Evolutionary conservation across 2,888 invertebrate genomes (phyloP), one percentile per base, ranked within the genome.

Genomic region (Aricia artaxerxes): DNA sequence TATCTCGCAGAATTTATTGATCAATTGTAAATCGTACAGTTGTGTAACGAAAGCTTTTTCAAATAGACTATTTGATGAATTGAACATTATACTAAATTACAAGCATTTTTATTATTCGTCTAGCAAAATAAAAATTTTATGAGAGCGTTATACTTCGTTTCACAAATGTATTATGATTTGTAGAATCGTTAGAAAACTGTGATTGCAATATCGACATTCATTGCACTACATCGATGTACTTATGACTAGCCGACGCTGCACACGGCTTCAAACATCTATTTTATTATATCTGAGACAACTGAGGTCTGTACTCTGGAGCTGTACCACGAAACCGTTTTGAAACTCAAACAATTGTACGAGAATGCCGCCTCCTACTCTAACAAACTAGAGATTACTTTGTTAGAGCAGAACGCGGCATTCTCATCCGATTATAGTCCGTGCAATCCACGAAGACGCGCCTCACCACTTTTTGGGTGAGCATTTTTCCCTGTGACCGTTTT

Each of bases 191-290:
- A 35, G 35, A 13, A 7, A 35, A 35, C 9, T 69, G 61, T 61
- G 13, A 69, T 69, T 69, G 69, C 13, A 64, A 64, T 44, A 44
- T 64, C 31, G 69, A 78, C 78, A 78, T 78, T 78, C 78, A 78
- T 31, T 75, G 31, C 73, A 75, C 78, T 78, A 78, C 78, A 44
- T 72, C 16, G 78, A 75, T 44, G 40, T 78, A 75, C 35, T 61
- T 75, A 75, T 13, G 38, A 83, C 85, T 86, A 86, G 35, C 69
- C 35, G 69, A 2, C 69, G 69, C 13, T 69, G 69, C 69, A 11
- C 4, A 6, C 31, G 38, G 69, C 69, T 69, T 69, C 69, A 69
- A 69, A 69, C 11, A 31, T 61, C 4, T 16, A 4, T 13, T 57
- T 57, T 57, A 57, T n/a, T 61, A 16, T 61, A 24, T 24, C 2